Evolutionary conservation across 2,888 invertebrate genomes (phyloP).

Genomic region (Leptogaster cylindrica): DNA sequence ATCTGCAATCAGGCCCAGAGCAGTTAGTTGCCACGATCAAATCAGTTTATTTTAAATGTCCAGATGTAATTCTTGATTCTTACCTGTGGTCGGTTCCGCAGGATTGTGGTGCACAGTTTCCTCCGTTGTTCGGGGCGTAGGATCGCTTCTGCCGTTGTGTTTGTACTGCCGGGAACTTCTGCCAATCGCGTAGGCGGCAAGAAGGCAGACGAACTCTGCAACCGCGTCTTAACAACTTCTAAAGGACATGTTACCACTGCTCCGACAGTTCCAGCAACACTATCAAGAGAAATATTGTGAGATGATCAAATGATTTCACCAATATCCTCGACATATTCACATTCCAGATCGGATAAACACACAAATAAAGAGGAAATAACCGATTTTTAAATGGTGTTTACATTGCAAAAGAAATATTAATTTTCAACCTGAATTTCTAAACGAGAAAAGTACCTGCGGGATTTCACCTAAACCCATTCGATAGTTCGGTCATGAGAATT

Average conservation of each 20-base stretch:
- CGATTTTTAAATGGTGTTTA: too few species aligned
- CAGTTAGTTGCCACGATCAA: neutral
- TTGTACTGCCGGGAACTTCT: slow-evolving; percentile 60
- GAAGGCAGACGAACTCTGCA: slow-evolving; percentile 87
- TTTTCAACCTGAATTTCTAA: too few species aligned
- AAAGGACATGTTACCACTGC: slow-evolving; percentile 97
- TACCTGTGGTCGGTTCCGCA: slow-evolving; percentile 75
- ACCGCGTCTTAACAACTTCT: slow-evolving; percentile 96
- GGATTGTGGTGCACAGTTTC: slow-evolving; percentile 77
- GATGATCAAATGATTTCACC: neutral
- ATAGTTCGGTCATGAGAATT: too few species aligned
- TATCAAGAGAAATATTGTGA: slow-evolving; percentile 60
- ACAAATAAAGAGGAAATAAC: too few species aligned
- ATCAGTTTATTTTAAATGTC: slow-evolving; percentile 17
- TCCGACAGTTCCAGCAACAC: slow-evolving; percentile 95
- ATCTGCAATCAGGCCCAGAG: slow-evolving; percentile 53
- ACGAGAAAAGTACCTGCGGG: too few species aligned
- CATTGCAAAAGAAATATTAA: too few species aligned
- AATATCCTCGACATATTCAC: too few species aligned
- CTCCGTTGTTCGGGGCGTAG: slow-evolving; percentile 69
- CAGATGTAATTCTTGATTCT: too few species aligned
- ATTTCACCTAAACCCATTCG: too few species aligned
- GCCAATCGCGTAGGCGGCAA: slow-evolving; percentile 60
- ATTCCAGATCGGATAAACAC: too few species aligned
- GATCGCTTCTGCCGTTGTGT: slow-evolving; percentile 63